Conservation (phyloP, 1,140 invertebrate genomes). For the Eriosoma lanigerum region DNA sequence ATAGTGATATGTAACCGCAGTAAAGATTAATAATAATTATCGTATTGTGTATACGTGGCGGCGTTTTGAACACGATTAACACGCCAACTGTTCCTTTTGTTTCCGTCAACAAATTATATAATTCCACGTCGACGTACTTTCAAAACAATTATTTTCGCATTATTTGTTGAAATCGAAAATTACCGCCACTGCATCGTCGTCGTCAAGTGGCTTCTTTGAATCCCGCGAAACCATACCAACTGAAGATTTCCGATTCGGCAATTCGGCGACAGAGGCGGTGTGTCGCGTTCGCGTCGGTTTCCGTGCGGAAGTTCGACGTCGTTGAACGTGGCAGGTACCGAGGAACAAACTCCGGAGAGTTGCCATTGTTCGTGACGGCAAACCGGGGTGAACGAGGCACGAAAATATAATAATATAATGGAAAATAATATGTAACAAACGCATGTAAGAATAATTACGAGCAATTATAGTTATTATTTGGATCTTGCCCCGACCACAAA, state of each 20-base stretch:
- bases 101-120: not conserved
- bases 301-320: constrained; percentile 26
- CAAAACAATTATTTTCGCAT: constrained; percentile 14
- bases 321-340: not conserved
- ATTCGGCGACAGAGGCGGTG: too few relatives aligned
- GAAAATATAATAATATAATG: not conserved
- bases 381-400: not conserved
- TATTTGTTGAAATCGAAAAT: constrained; percentile 44
- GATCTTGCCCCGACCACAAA: not conserved
- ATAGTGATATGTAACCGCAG: not conserved
- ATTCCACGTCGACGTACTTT: constrained; percentile 2
- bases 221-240: not conserved
- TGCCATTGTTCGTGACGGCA: not conserved
- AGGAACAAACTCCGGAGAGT: not conserved
- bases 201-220: constrained; percentile 34
- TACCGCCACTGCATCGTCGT: not conserved
- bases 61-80: constrained; percentile 24
- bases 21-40: constrained; percentile 14
- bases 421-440: constrained; percentile 4
- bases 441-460: constrained; percentile 20
- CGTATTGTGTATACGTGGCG: constrained; percentile 15
- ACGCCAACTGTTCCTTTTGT: constrained; percentile 42
- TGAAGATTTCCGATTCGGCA: constrained; percentile 18
- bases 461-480: constrained; percentile 45
- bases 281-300: not conserved